Conservation (phyloP, 2,113 vertebrate species). For the Halcyon malimbica region DNA sequence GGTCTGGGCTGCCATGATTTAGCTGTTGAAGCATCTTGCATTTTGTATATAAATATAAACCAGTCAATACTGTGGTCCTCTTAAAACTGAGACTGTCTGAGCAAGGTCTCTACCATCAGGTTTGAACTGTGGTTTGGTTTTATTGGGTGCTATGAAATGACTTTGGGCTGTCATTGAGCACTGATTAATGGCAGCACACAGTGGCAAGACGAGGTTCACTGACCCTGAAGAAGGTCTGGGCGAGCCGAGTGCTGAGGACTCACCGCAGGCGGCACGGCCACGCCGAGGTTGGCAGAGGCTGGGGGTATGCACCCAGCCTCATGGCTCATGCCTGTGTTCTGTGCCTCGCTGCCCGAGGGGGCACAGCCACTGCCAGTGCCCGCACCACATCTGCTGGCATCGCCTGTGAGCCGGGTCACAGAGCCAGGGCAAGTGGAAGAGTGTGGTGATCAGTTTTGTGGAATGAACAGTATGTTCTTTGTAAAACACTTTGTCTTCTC, state of each 20-base stretch:
- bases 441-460: neutral
- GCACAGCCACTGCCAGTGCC: neutral
- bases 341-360: neutral
- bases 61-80: conserved; percentile 24
- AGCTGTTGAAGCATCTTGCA: conserved; percentile 38
- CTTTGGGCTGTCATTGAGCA: neutral
- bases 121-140: conserved; percentile 27
- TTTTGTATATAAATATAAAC: conserved; percentile 16
- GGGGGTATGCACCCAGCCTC: neutral
- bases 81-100: conserved; percentile 27
- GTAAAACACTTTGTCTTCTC: neutral
- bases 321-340: neutral
- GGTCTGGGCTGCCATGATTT: conserved; percentile 32
- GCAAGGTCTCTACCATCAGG: conserved; percentile 13
- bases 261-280: neutral
- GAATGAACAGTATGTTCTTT: neutral
- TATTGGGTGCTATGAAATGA: neutral
- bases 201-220: neutral
- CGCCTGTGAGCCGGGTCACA: neutral
- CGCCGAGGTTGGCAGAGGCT: neutral
- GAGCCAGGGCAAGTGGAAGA: neutral
- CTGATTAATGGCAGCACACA: neutral
- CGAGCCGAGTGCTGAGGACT: neutral
- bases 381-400: neutral
- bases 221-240: neutral